Evolutionary conservation across 37 sponge, comb jelly and placozoan genomes (phyloP).

Genomic region (Bolinopsis microptera): DNA sequence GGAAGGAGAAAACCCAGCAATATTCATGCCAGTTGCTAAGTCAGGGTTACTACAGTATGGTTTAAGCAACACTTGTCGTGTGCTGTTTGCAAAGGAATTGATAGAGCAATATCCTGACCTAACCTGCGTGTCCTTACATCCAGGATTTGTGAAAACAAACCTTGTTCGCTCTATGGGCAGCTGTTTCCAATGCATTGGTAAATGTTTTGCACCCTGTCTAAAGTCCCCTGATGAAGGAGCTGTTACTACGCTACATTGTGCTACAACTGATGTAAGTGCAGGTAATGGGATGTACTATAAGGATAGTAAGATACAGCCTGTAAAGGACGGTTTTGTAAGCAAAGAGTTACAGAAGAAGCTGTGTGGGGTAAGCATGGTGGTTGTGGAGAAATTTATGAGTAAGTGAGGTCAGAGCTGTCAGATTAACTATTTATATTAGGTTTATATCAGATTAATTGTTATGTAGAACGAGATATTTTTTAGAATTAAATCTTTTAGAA

Average conservation of each 20-base stretch:
- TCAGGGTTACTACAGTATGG: neutral
- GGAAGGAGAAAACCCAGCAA: constrained; percentile 7
- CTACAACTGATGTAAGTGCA: neutral
- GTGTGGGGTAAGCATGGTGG: constrained; percentile 5
- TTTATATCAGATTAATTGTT: no score
- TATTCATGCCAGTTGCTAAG: constrained; percentile 7
- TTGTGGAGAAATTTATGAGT: neutral
- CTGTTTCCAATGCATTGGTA: neutral
- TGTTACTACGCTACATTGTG: neutral
- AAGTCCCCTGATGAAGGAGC: constrained; percentile 42
- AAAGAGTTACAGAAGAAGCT: constrained; percentile 29
- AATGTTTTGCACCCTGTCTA: neutral
- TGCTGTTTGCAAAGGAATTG: neutral
- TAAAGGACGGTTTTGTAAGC: neutral
- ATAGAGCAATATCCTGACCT: neutral
- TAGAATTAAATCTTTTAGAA: no score
- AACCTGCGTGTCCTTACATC: neutral
- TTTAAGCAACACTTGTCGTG: neutral
- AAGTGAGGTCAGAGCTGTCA: neutral
- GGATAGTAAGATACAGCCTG: neutral
- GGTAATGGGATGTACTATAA: neutral
- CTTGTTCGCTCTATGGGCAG: neutral
- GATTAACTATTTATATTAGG: no score
- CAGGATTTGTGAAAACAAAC: neutral
- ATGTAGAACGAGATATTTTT: no score